phyloP scores from a whole-genome alignment of 2,797 vertebrate genomes.

The Lacerta viridis region DNA sequence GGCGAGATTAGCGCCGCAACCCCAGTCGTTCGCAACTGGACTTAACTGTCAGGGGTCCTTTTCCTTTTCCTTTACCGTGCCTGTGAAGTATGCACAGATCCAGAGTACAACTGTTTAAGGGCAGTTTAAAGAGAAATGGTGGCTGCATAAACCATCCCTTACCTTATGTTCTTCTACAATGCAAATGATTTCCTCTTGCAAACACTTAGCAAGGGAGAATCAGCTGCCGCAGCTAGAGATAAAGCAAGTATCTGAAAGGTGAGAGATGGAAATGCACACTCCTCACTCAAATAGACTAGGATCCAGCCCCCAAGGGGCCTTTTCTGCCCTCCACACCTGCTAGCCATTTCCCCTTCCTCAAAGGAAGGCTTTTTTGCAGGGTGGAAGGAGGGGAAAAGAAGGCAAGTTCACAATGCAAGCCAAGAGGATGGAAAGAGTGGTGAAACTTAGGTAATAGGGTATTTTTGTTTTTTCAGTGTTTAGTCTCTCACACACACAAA shows the following conservation, averaged over 20 bases:
- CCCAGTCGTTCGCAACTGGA: too few relatives aligned
- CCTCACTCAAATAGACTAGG: not conserved
- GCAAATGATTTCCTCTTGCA: not conserved
- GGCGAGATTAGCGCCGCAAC: too few relatives aligned
- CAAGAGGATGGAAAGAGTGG: not conserved
- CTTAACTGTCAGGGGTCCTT: too few relatives aligned
- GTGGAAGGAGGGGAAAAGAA: not conserved
- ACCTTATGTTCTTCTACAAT: not conserved
- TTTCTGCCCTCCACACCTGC: not conserved
- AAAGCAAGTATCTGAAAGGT: not conserved
- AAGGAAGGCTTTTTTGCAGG: not conserved
- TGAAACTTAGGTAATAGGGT: not conserved
- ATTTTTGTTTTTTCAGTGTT: not conserved
- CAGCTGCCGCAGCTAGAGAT: not conserved
- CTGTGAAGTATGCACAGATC: not conserved
- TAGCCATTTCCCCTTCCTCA: too few relatives aligned
- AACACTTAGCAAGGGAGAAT: not conserved
- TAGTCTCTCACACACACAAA: not conserved
- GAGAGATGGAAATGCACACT: not conserved
- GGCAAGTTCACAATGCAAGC: too few relatives aligned
- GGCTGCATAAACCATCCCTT: not conserved
- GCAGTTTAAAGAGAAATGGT: not conserved
- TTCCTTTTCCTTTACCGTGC: too few relatives aligned
- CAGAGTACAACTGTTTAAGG: not conserved
- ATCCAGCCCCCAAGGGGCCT: not conserved